Conservation (phyloP, 2,797 vertebrate genomes). For the Liasis olivaceus region DNA sequence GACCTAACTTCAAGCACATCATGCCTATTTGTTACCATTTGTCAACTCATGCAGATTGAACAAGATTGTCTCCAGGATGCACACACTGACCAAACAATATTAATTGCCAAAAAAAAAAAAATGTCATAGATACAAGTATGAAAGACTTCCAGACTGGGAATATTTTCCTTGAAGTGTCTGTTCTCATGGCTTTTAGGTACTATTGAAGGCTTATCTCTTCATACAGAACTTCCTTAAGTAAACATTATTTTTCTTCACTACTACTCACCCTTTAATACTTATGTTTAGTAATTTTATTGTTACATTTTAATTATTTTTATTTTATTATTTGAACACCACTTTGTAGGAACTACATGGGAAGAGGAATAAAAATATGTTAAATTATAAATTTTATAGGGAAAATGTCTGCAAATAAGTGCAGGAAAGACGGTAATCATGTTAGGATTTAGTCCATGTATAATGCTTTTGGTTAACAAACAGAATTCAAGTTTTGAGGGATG, state of each 20-base stretch:
- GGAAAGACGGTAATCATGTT: too few relatives aligned
- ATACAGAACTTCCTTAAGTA: neutral
- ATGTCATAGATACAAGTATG: neutral
- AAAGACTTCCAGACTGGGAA: neutral
- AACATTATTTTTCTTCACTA: neutral
- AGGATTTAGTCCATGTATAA: too few relatives aligned
- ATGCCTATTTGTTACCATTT: neutral
- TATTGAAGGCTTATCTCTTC: neutral
- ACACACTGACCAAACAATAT: neutral
- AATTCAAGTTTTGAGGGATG: too few relatives aligned
- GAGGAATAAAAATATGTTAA: too few relatives aligned
- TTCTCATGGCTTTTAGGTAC: neutral
- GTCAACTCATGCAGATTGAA: neutral
- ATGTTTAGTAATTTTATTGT: too few relatives aligned
- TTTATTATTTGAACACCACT: too few relatives aligned
- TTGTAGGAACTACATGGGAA: too few relatives aligned
- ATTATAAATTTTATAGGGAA: too few relatives aligned
- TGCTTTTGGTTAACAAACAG: too few relatives aligned
- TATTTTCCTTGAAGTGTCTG: neutral
- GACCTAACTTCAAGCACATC: neutral
- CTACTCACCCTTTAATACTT: too few relatives aligned
- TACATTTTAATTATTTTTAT: too few relatives aligned
- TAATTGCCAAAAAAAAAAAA: neutral
- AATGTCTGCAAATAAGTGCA: too few relatives aligned
- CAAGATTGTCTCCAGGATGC: neutral